Evolutionary conservation across 2,113 vertebrate species (phyloP).

Genomic region (Orientallactaga bullata): DNA sequence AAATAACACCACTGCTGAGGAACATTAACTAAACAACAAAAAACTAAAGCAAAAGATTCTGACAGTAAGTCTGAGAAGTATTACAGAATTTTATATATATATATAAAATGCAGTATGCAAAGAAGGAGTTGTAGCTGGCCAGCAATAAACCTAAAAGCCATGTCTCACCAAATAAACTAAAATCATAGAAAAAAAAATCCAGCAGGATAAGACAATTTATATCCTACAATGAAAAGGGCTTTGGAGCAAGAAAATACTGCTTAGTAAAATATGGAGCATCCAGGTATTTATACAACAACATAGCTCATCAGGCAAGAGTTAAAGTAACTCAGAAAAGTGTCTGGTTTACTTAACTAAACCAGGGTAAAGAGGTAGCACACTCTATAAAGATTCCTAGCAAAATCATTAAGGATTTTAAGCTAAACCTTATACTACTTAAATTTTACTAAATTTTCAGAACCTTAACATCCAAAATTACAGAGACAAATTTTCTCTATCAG

Average conservation of each 20-base stretch:
- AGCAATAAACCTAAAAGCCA: not conserved
- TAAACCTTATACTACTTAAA: not conserved
- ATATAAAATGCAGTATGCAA: not conserved
- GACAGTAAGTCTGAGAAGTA: constrained; percentile 29
- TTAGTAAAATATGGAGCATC: not conserved
- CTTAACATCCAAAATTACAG: constrained; percentile 42
- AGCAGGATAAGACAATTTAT: not conserved
- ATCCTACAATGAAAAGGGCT: not conserved
- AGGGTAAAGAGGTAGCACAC: not conserved
- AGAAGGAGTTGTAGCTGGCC: not conserved
- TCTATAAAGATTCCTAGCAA: constrained; percentile 18
- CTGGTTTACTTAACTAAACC: not conserved
- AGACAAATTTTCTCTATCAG: constrained; percentile 21
- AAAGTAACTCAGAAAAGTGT: constrained; percentile 39
- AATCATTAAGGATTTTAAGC: constrained; percentile 53
- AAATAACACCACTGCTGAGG: not conserved
- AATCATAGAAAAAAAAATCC: not conserved
- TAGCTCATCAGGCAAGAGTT: not conserved
- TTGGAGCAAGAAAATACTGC: not conserved
- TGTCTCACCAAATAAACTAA: not conserved
- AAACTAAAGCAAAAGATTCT: not conserved
- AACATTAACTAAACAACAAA: constrained; percentile 39
- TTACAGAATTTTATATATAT: constrained; percentile 47
- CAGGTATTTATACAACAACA: not conserved
- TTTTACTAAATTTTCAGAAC: constrained; percentile 33